phyloP scores from a whole-genome alignment of 1,140 invertebrate species.

The Aphelenchoides besseyi region DNA sequence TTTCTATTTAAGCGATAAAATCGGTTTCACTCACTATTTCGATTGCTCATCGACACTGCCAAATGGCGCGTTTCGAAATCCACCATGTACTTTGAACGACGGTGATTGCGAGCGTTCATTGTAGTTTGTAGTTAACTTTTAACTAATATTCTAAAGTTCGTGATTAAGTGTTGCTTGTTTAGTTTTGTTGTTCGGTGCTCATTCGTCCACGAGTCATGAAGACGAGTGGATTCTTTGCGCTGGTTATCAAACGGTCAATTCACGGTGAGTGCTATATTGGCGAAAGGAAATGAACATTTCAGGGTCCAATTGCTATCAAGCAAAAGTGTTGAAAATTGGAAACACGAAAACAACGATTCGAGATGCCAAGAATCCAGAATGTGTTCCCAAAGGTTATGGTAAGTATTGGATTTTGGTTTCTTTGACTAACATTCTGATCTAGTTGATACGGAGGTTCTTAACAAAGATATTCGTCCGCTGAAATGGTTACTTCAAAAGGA shows the following conservation, averaged over 20 bases:
- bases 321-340: constrained; percentile 71
- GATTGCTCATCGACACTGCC: too few relatives aligned
- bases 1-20: too few relatives aligned
- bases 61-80: background rate
- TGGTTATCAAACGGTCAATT: background rate
- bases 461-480: constrained; percentile 36
- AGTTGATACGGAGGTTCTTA: constrained; percentile 25
- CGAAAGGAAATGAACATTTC: background rate
- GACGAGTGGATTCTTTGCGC: background rate
- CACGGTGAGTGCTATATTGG: background rate
- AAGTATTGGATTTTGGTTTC: constrained; percentile 65
- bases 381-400: constrained; percentile 80
- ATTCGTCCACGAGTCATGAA: background rate
- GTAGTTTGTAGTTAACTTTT: background rate
- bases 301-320: background rate
- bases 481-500: constrained; percentile 66
- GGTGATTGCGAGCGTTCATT: background rate
- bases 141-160: too few relatives aligned
- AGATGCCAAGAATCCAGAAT: constrained; percentile 71
- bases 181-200: background rate
- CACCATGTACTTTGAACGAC: background rate
- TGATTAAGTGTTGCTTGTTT: too few relatives aligned
- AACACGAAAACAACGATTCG: constrained; percentile 72
- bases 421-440: constrained; percentile 6
- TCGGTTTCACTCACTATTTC: too few relatives aligned